phyloP scores from a whole-genome alignment of 2,888 invertebrate genomes.

The Cheilosia vernalis region DNA sequence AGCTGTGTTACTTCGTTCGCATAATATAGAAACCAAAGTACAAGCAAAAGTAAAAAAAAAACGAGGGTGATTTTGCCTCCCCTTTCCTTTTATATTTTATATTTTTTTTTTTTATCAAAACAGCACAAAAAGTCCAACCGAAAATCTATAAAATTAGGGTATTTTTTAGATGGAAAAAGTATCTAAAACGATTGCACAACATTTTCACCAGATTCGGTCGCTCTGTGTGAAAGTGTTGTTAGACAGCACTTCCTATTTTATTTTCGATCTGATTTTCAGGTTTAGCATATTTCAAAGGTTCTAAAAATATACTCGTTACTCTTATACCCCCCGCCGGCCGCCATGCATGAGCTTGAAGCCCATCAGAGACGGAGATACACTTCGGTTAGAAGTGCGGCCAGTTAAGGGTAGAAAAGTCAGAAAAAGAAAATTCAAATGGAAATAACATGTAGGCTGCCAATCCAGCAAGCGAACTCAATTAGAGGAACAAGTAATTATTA shows the following conservation, averaged over 20 bases:
- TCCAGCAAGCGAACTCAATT: conserved; percentile 60
- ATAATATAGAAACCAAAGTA: conserved; percentile 75
- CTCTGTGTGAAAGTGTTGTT: conserved; percentile 23
- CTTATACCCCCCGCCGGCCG: conserved; percentile 28
- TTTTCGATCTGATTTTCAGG: conserved; percentile 49
- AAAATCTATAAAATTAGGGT: conserved; percentile 74
- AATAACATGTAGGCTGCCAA: conserved; percentile 72
- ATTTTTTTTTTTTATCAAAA: conserved; percentile 61
- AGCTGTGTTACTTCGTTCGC: conserved; percentile 75
- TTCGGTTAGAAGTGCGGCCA: not conserved
- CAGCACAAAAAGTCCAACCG: conserved; percentile 58
- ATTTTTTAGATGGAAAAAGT: conserved; percentile 57
- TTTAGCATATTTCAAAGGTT: conserved; percentile 46
- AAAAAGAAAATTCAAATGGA: conserved; percentile 66
- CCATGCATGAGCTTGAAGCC: no score
- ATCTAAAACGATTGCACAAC: conserved; percentile 68
- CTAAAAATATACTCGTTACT: conserved; percentile 51
- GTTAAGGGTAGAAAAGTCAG: conserved; percentile 22
- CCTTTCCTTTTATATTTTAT: conserved; percentile 20
- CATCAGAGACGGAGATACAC: not conserved
- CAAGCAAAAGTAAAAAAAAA: conserved; percentile 69
- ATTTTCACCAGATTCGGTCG: conserved; percentile 47
- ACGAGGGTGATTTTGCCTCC: conserved; percentile 61
- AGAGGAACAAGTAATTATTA: conserved; percentile 59
- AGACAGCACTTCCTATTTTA: conserved; percentile 44